These are phyloP conservation scores for Drosophila elegans DNA, from an alignment of 1,140 invertebrate species.

Conservation along the genomic window DNA sequence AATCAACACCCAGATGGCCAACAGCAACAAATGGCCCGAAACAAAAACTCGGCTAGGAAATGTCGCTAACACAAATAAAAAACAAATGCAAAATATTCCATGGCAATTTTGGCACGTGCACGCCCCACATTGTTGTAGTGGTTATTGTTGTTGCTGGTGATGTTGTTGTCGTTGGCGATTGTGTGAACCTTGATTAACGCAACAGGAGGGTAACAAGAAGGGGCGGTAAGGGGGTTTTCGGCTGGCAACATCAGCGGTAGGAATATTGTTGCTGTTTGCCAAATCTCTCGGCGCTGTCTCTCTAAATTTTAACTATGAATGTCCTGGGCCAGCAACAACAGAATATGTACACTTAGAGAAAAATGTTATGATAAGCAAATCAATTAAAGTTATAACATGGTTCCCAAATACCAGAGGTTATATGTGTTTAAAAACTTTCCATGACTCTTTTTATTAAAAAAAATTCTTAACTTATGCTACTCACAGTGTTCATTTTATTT, in stretches of 20 bases:
- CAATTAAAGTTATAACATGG: too few relatives aligned
- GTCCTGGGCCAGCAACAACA: slow-evolving; percentile 52
- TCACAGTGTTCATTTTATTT: too few relatives aligned
- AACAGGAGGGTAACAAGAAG: slow-evolving; percentile 30
- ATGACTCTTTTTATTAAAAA: too few relatives aligned
- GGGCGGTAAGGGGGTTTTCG: not conserved
- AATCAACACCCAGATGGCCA: slow-evolving; percentile 51
- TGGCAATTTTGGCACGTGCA: slow-evolving; percentile 77
- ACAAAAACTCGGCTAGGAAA: slow-evolving; percentile 33
- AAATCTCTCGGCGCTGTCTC: slow-evolving; percentile 78
- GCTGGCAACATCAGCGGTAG: slow-evolving; percentile 31
- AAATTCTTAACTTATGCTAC: too few relatives aligned
- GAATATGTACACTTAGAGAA: slow-evolving; percentile 21
- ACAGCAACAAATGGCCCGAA: slow-evolving; percentile 43
- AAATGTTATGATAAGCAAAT: too few relatives aligned
- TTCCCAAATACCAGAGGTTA: too few relatives aligned
- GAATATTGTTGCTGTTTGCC: slow-evolving; percentile 70
- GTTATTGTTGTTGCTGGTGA: slow-evolving; percentile 33
- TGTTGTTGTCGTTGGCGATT: slow-evolving; percentile 54
- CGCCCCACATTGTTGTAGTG: slow-evolving; percentile 47
- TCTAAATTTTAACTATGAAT: slow-evolving; percentile 83
- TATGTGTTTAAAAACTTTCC: too few relatives aligned
- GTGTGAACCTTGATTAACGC: slow-evolving; percentile 79
- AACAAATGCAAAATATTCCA: slow-evolving; percentile 47
- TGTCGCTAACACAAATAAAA: slow-evolving; percentile 51